Base-by-base conservation (phyloP, 2,888 invertebrate genomes). In the Drosophila histrio region DNA sequence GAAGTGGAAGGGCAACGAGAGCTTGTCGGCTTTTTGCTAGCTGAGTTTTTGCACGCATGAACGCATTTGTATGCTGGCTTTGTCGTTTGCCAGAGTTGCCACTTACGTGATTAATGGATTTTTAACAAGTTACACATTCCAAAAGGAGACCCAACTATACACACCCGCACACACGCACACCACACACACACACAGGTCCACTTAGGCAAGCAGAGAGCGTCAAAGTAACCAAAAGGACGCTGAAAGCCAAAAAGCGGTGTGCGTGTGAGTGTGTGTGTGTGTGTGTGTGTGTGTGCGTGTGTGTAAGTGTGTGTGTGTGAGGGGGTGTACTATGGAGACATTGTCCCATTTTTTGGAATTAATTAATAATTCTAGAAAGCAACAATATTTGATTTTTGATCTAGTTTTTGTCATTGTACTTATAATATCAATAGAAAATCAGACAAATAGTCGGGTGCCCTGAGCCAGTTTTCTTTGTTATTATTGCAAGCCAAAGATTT, bases 51-150 rank as follows among this genome's bases (percentile, higher is more conserved):
- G 83, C 84, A 86, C 87, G 87, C 85, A 78, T 87, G 87, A 84
- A 79, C 81, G 87, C 73, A 88, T 88, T 86, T 88, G 86, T 88
- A 85, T 88, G 88, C 89, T 87, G 86, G 79, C 78, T 69, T 78
- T 86, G 87, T 88, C 86, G 74, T 79, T 79, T 79, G 77, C 81
- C 81, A 79, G 83, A 81, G 74, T 75, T 84, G 85, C 84, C 84
- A 82, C 86, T 89, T 86, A 87, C 77, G 85, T 89, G 89, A 90
- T 90, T 90, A 90, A 89, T 89, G 89, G 85, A 80, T 88, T 89
- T 89, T 87, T 83, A 87, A 89, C 87, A 87, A 89, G 88, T 88
- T 88, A 69, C 88, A 75, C 79, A 78, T 79, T 72, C 61, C 69
- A 60, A 72, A 76, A 73, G 69, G 65, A 72, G 53, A 57, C 54